A percentile compares a stretch with the other conserved stretches of the same genome.
These are phyloP conservation scores for Petrophora chlorosata DNA, from an alignment of 2,888 invertebrate species.

Conservation along the genomic window DNA sequence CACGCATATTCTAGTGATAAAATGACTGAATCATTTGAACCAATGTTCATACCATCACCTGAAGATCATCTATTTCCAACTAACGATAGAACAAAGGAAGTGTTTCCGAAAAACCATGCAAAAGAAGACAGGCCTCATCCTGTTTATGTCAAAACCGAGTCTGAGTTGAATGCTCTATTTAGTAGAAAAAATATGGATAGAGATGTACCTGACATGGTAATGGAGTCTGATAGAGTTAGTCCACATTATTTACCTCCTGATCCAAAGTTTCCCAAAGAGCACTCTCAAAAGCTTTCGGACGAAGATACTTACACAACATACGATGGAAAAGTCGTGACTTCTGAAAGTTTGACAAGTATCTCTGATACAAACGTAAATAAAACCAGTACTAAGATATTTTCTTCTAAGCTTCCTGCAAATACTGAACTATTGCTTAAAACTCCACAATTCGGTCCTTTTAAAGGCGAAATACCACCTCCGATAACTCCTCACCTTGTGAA, in stretches of 20 bases:
- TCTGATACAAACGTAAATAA: slow-evolving; percentile 69
- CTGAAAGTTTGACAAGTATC: slow-evolving; percentile 84
- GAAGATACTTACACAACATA: slow-evolving; percentile 86
- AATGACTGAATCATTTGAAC: slow-evolving; percentile 87
- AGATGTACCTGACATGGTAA: slow-evolving; percentile 83
- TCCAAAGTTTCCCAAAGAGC: slow-evolving; percentile 74
- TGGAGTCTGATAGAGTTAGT: slow-evolving; percentile 88
- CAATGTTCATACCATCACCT: slow-evolving; percentile 92
- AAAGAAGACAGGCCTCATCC: slow-evolving; percentile 80
- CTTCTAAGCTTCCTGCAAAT: slow-evolving; percentile 70
- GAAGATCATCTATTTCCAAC: slow-evolving; percentile 82
- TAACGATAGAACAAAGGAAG: slow-evolving; percentile 69
- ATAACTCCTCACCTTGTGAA: slow-evolving; percentile 55
- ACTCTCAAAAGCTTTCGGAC: slow-evolving; percentile 69
- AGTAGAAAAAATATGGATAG: slow-evolving; percentile 72
- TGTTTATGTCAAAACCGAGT: slow-evolving; percentile 70
- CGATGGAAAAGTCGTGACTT: slow-evolving; percentile 90
- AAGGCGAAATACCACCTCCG: slow-evolving; percentile 87
- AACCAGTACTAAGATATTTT: slow-evolving; percentile 64
- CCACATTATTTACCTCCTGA: slow-evolving; percentile 90
- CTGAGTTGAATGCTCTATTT: slow-evolving; percentile 62
- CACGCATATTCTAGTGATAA: slow-evolving; percentile 73
- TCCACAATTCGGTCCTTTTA: slow-evolving; percentile 90
- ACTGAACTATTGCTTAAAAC: slow-evolving; percentile 85
- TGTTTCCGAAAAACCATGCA: slow-evolving; percentile 71